Percentiles rank a stretch among this genome's conserved stretches.
Evolutionary conservation across 2,113 vertebrate genomes (phyloP).

Genomic region (Condylura cristata): DNA sequence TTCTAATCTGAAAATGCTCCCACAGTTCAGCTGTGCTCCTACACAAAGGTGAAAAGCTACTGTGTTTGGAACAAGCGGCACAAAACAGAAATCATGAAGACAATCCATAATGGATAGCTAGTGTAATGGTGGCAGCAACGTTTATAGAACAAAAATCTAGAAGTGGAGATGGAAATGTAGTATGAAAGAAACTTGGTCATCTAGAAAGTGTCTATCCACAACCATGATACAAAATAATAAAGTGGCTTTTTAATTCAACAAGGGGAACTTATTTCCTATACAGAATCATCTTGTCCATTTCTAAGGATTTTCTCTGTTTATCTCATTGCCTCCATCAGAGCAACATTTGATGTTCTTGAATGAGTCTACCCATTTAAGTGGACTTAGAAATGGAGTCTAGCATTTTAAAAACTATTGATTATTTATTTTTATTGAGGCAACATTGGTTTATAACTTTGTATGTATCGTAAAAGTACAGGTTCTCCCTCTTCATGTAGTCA

Average conservation of each 20-base stretch:
- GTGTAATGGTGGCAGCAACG: not conserved
- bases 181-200: not conserved
- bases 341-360: not conserved
- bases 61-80: not conserved
- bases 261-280: not conserved
- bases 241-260: not conserved
- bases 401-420: not conserved
- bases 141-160: not conserved
- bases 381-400: not conserved
- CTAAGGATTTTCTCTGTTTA: not conserved
- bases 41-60: not conserved
- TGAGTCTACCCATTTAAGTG: not conserved
- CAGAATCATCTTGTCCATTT: not conserved
- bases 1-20: not conserved
- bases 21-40: not conserved
- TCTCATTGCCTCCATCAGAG: not conserved
- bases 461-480: no score
- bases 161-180: not conserved
- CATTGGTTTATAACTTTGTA: not conserved
- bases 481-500: no score
- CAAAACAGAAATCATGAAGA: not conserved
- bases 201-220: not conserved
- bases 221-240: not conserved
- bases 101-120: not conserved
- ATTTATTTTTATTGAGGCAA: not conserved